A percentile compares a stretch with the other conserved stretches of the same genome.
Evolutionary conservation across 2,113 vertebrate genomes (phyloP).

Genomic region (Hyaena hyaena): DNA sequence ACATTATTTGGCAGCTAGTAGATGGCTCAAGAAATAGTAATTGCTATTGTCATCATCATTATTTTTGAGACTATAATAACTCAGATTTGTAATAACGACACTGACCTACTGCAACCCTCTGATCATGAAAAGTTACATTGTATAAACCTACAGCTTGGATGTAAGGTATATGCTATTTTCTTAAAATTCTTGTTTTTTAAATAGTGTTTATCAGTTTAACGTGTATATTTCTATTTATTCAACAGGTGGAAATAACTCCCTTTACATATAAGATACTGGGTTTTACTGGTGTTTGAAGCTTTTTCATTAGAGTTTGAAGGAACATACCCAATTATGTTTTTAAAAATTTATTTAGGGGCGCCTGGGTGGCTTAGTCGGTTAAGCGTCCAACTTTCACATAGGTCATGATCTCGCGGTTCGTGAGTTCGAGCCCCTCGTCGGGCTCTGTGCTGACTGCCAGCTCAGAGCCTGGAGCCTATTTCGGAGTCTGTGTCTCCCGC

Average conservation of each 20-base stretch:
- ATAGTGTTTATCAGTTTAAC: neutral
- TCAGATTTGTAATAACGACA: neutral
- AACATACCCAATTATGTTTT: neutral
- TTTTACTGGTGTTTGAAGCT: neutral
- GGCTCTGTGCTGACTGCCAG: no score
- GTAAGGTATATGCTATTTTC: neutral
- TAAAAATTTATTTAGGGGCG: no score
- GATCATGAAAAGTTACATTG: neutral
- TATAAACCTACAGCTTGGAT: neutral
- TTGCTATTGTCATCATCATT: neutral
- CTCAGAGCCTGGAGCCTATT: no score
- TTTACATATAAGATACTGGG: neutral
- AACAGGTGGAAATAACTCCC: neutral
- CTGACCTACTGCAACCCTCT: neutral
- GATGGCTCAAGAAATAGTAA: neutral
- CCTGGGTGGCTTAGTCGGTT: no score
- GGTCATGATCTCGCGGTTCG: no score
- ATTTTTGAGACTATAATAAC: slow-evolving; percentile 18
- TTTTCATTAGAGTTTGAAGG: slow-evolving; percentile 2
- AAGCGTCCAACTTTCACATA: no score
- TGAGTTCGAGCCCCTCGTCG: no score
- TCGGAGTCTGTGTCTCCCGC: no score
- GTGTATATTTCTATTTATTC: neutral
- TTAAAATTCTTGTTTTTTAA: neutral
- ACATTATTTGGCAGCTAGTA: neutral